phyloP scores from a whole-genome alignment of 2,888 invertebrate species.

The Laothoe populi region DNA sequence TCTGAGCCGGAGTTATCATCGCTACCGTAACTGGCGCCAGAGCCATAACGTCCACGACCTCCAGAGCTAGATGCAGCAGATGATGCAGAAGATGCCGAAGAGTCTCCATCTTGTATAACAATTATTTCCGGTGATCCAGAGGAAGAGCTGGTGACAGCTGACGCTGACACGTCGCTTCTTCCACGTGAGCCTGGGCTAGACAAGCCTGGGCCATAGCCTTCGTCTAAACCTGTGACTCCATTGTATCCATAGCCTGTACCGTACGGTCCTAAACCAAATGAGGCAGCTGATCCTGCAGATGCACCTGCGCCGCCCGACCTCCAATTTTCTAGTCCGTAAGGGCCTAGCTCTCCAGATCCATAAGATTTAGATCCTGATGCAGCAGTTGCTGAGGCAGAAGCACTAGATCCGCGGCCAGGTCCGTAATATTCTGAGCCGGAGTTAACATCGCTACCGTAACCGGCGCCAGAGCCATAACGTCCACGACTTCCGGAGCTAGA shows the following conservation, averaged over 20 bases:
- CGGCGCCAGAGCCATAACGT: neutral
- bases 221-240: constrained; percentile 7
- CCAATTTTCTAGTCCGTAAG: neutral
- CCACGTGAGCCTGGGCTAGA: constrained; percentile 3
- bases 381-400: constrained; percentile 22
- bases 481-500: neutral
- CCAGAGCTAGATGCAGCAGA: too few relatives aligned
- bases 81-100: too few relatives aligned
- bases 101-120: neutral
- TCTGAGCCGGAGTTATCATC: too few relatives aligned
- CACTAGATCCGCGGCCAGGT: neutral
- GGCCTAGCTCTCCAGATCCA: neutral
- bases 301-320: neutral
- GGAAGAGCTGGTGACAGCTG: constrained; percentile 2
- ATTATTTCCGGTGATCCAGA: neutral
- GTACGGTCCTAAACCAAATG: neutral
- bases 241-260: neutral
- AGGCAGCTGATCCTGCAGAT: neutral
- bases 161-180: neutral
- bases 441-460: neutral
- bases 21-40: too few relatives aligned
- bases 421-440: constrained; percentile 16
- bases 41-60: too few relatives aligned
- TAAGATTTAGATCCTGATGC: neutral
- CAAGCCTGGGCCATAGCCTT: neutral